Evolutionary conservation across 2,888 invertebrate genomes (phyloP), one percentile per base, ranked within the genome.

Genomic region (Minunthozetes semirufus): DNA sequence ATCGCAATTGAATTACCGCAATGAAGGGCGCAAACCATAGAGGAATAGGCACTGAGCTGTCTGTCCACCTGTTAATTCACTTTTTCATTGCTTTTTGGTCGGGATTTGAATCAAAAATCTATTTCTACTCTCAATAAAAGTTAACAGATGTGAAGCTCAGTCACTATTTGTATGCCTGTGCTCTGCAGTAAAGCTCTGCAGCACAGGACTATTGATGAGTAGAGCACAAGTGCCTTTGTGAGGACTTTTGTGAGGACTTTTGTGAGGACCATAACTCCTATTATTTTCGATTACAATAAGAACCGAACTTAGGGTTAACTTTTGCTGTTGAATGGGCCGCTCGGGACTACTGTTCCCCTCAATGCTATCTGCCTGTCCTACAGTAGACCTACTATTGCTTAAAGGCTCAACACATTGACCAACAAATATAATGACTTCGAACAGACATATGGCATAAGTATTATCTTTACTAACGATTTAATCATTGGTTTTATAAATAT

Each of bases 1-100:
- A 70, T 70, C 33, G 9, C 46, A 70, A 70, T 70, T 70, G 70
- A 70, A 70, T 46, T 6, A 70, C 48, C 68, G 68, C 68, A 68
- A 68, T 68, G 38, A 27, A 33, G 61, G 38, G 63, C 63, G n/a
- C n/a, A n/a, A 8, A 38, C n/a, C 59, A 27, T 2, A 9, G 25
- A 22, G 63, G 17, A 33, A 63, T 13, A 6, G 22, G n/a, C 17
- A 46, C 27, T 68, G 38, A 42, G 38, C 13, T 1, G 46, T 46
- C 48, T 25, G 70, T 70, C 70, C 70, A 70, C 70, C 70, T 70
- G 70, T 70, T 70, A 70, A 70, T 46, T 70, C 70, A 66, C 63
- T n/a, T 25, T 70, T 70, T 70, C 70, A 70, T 70, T 70, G 70
- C 46, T 70, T 70, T 70, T 70, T 70, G 70, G 70, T 70, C 38